phyloP scores from a whole-genome alignment of 2,888 invertebrate genomes.

The Eilema caniola region DNA sequence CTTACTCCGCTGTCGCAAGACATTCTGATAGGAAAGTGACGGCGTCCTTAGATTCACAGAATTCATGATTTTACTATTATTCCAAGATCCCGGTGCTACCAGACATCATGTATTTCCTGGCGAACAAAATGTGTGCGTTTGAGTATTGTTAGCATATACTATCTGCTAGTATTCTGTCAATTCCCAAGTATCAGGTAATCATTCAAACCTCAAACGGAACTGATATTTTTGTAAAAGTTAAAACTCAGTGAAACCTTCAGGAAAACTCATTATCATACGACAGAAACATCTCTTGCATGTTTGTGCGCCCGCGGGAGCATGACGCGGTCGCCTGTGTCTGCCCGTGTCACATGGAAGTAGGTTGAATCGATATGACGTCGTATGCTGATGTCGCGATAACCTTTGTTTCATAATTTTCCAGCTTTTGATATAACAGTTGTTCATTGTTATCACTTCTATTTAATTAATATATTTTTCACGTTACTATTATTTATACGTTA shows the following conservation, averaged over 20 bases:
- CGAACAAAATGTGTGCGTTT: too few species aligned
- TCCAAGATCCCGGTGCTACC: too few species aligned
- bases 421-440: neutral
- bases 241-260: neutral
- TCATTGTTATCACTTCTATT: neutral
- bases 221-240: neutral
- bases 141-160: too few species aligned
- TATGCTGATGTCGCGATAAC: neutral
- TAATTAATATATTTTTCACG: neutral
- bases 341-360: constrained; percentile 32
- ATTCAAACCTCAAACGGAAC: neutral
- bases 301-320: constrained; percentile 27
- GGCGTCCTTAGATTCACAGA: too few species aligned
- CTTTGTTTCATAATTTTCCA: neutral
- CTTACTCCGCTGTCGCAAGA: too few species aligned
- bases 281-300: constrained; percentile 29
- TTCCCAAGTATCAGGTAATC: too few species aligned
- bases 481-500: too few species aligned
- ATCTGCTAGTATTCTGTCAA: too few species aligned
- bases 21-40: too few species aligned
- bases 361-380: constrained; percentile 33
- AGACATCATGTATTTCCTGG: too few species aligned
- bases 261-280: neutral
- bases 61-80: too few species aligned
- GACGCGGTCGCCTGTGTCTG: constrained; percentile 27